Conservation (phyloP, 2,888 invertebrate species). For the Agelastica alni region DNA sequence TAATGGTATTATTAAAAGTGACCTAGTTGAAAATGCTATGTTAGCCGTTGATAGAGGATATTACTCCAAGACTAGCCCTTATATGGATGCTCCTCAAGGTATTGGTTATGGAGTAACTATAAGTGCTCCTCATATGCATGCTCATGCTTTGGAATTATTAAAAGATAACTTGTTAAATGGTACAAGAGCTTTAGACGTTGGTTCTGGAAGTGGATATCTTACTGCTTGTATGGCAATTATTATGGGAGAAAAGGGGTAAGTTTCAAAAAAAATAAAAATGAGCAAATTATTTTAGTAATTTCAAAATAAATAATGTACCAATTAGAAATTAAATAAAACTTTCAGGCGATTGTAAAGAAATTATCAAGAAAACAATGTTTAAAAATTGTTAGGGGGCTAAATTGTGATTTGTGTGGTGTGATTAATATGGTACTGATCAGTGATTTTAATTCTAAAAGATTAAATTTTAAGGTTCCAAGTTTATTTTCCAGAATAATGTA, state of each 20-base stretch:
- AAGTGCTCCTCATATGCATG: constrained; percentile 97
- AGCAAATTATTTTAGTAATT: no score
- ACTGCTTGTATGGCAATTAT: constrained; percentile 89
- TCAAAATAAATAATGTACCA: no score
- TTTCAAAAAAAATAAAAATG: no score
- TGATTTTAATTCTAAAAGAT: no score
- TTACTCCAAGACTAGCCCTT: constrained; percentile 78
- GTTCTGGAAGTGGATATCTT: constrained; percentile 92
- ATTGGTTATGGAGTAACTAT: constrained; percentile 96
- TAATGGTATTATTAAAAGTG: constrained; percentile 77
- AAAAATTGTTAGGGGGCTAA: no score
- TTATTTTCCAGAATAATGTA: no score
- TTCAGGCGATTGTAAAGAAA: no score
- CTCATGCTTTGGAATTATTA: constrained; percentile 85
- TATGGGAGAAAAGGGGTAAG: constrained; percentile 68
- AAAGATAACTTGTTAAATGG: constrained; percentile 77
- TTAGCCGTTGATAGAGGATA: constrained; percentile 79
- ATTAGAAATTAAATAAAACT: no score
- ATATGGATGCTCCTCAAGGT: constrained; percentile 88
- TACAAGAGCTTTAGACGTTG: constrained; percentile 84
- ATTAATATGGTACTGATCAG: no score
- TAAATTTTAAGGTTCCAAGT: no score
- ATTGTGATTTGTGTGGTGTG: no score
- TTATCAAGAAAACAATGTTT: no score
- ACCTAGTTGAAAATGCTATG: constrained; percentile 81